A percentile compares a stretch with the other conserved stretches of the same genome.
Evolutionary conservation across 2,113 vertebrate species (phyloP).

Genomic region (Ranitomeya imitator): DNA sequence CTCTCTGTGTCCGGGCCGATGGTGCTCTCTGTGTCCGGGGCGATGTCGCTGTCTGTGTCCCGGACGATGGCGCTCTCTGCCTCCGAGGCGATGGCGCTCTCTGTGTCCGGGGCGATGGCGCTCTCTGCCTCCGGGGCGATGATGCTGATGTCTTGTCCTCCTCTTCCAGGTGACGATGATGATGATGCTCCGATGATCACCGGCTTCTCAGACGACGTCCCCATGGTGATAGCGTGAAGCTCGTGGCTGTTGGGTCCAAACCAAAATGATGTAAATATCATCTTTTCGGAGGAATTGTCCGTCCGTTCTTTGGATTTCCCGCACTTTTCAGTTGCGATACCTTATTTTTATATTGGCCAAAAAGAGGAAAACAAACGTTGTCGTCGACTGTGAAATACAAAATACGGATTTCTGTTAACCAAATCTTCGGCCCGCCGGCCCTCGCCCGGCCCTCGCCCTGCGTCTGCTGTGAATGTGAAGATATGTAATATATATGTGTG

Average conservation of each 20-base stretch:
- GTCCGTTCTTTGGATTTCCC: conserved; percentile 77
- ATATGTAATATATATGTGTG: conserved; percentile 7
- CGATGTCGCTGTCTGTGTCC: too few species aligned
- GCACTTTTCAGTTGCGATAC: conserved; percentile 83
- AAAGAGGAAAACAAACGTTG: conserved; percentile 68
- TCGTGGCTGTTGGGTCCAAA: conserved; percentile 66
- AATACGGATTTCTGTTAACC: conserved; percentile 70
- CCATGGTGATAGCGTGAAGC: conserved; percentile 96
- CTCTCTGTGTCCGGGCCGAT: too few species aligned
- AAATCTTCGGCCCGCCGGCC: conserved; percentile 43
- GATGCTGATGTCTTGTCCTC: conserved; percentile 43
- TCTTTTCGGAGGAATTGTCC: conserved; percentile 70
- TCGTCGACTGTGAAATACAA: conserved; percentile 77
- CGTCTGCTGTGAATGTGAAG: conserved; percentile 8
- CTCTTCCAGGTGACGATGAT: conserved; percentile 87
- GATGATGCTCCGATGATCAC: conserved; percentile 97
- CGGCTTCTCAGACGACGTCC: conserved; percentile 97
- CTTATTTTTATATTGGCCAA: conserved; percentile 85
- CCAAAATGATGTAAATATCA: conserved; percentile 83
- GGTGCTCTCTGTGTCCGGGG: too few species aligned
- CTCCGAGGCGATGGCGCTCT: too few species aligned
- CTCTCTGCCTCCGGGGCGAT: too few species aligned
- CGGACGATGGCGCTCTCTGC: too few species aligned
- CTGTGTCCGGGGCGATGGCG: too few species aligned
- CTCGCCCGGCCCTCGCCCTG: not conserved